Evolutionary conservation across 2,113 vertebrate species (phyloP), one percentile per base, ranked within the genome.

Genomic region (Antechinus flavipes): DNA sequence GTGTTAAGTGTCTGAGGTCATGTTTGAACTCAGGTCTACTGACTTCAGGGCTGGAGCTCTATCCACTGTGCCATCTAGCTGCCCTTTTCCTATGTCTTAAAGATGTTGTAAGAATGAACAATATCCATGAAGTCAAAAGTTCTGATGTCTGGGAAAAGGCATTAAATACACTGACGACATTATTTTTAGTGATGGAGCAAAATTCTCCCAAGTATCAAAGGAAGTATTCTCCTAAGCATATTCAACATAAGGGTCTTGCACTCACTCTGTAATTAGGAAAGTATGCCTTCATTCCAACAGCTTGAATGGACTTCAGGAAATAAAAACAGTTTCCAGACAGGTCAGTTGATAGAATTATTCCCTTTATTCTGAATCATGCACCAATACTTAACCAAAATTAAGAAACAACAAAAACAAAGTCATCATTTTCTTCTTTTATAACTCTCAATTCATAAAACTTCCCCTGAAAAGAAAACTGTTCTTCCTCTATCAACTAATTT

Each of bases 331-430:
- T 90, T 95, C 94, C 89, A 90, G 91, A 95, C 92, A 90, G 76
- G 53, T 95, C 94, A 61, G 68, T 92, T 90, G 89, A 93, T 90
- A 58, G 94, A 97, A 96, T 94, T 94, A 84, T 89, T 92, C 94
- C 97, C 30, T 55, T 46, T 89, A 54, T 26, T 97, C 47, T 90
- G 94, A 97, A 96, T 95, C 97, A 96, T 0, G 0, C 9, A 0
- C 93, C 90, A 46, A 92, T 93, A 89, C 90, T 76, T 90, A 95
- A 90, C 89, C 2, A 0, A 95, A 97, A 92, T 90, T 7, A n/a
- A 96, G 58, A 92, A 95, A 68, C 11, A 68, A 94, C 53, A 68
- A 0, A 26, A 35, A 76, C 47, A 93, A 92, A 54, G 93, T 2
- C 3, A 92, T 52, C 27, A 42, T 42, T 92, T 96, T 90, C 92